A percentile compares a stretch with the other conserved stretches of the same genome.
Evolutionary conservation across 2,797 vertebrate genomes (phyloP).

Genomic region (Podargus strigoides): DNA sequence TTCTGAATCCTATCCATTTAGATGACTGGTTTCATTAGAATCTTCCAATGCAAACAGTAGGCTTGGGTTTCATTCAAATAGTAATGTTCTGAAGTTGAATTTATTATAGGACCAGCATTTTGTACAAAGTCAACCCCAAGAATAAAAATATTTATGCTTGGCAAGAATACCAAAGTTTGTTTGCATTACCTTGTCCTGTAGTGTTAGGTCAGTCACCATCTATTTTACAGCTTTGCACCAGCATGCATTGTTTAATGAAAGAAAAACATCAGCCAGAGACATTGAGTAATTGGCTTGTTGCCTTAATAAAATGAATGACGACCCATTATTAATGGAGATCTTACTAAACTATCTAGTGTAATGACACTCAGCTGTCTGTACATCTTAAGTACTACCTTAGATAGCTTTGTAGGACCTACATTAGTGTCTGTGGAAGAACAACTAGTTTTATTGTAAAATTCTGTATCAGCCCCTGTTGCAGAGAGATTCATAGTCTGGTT

Average conservation of each 20-base stretch:
- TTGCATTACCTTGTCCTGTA: constrained; percentile 43
- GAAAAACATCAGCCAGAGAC: not conserved
- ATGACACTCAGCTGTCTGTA: not conserved
- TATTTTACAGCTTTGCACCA: constrained; percentile 40
- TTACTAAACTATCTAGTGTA: not conserved
- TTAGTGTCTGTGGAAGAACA: not conserved
- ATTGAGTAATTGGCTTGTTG: not conserved
- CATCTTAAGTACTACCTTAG: not conserved
- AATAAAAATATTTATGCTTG: constrained; percentile 64
- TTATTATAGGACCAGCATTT: constrained; percentile 38
- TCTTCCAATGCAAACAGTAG: constrained; percentile 63
- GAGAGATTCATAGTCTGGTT: not conserved
- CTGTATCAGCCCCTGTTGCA: not conserved
- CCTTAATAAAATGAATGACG: not conserved
- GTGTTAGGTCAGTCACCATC: constrained; percentile 12
- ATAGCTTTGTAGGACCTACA: not conserved
- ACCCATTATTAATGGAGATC: not conserved
- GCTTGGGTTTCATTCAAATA: constrained; percentile 50
- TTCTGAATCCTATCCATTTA: constrained; percentile 45
- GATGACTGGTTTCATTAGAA: constrained; percentile 32
- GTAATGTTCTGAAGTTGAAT: constrained; percentile 24
- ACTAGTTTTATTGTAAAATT: not conserved
- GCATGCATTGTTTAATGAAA: constrained; percentile 25
- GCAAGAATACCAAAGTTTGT: constrained; percentile 35
- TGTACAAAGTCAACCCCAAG: constrained; percentile 13